Conservation (phyloP, 2,888 invertebrate species). For the Tetrapedia diversipes region DNA sequence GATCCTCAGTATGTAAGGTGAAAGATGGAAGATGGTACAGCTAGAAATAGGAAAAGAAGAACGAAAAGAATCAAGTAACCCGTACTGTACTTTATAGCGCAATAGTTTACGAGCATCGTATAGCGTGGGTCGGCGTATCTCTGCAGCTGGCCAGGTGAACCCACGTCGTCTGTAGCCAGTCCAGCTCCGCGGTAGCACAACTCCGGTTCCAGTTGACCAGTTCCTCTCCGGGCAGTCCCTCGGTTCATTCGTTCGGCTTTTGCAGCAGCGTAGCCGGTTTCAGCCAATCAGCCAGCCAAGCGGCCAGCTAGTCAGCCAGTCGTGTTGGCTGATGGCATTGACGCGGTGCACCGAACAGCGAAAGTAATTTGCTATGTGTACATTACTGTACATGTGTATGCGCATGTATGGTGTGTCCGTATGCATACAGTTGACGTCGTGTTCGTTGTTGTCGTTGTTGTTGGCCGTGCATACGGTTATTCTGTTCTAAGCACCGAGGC, state of each 20-base stretch:
- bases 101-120: constrained; percentile 72
- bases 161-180: constrained; percentile 71
- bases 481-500: constrained; percentile 68
- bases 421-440: constrained; percentile 5
- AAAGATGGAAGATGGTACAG: constrained; percentile 3
- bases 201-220: constrained; percentile 76
- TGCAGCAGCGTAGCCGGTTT: constrained; percentile 58
- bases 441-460: constrained; percentile 32
- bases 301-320: constrained; percentile 47
- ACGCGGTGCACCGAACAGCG: constrained; percentile 74
- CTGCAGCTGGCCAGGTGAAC: constrained; percentile 72
- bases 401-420: not conserved
- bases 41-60: constrained; percentile 43
- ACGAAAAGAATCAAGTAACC: constrained; percentile 60
- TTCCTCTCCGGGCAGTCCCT: constrained; percentile 69
- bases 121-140: constrained; percentile 73
- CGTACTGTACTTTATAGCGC: constrained; percentile 75
- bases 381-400: constrained; percentile 45
- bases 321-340: constrained; percentile 74
- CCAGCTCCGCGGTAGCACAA: constrained; percentile 72
- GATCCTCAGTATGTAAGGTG: no score
- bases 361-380: constrained; percentile 74
- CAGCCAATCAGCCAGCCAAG: constrained; percentile 51
- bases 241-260: constrained; percentile 49
- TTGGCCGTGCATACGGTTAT: constrained; percentile 56